Evolutionary conservation across 2,888 invertebrate species (phyloP), one percentile per base, ranked within the genome.

Genomic region (Scrobipalpa atriplicella): DNA sequence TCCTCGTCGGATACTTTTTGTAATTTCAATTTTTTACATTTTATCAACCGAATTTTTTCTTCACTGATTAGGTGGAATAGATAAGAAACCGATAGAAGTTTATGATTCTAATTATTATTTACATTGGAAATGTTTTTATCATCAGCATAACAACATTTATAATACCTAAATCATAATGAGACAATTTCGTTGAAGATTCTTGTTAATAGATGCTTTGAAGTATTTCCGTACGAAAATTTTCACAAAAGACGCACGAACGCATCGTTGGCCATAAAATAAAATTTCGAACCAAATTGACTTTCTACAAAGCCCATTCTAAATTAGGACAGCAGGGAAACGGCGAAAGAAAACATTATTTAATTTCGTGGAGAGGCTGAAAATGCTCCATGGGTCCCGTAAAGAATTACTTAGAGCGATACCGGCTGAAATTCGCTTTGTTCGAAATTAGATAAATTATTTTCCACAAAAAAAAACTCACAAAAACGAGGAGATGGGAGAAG

Each of bases 1-100:
- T 95, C 95, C 95, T 95, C 95, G 95, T 95, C 95, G 95, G 69
- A 7, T 7, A 41, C 16, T 41, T 62, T 68, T 68, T 54, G 7
- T 41, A 21, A 54, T 52, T 62, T 52, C n/a, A 41, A 8, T 41
- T 62, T 54, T 64, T 16, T 21, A 18, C n/a, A 63, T 36, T 63
- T 63, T 21, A 43, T 21, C 8, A 13, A 18, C n/a, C 19, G 11
- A 18, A 13, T 19, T n/a, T 62, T 21, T 47, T n/a, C 6, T 11
- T 6, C n/a, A 18, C 18, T 8, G 41, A 61, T 41, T 21, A 41
- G 29, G 3, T 29, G 11, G 7, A 29, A 36, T 9, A 36, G 38
- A 39, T 39, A 18, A 39, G 39, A 6, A 41, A 38, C 16, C 6
- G 62, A 62, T 62, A n/a, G 47, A 21, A 47, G 29, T 29, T 9